Evolutionary conservation across 2,797 vertebrate genomes (phyloP), one percentile per base, ranked within the genome.

Genomic region (Trachurus trachurus): DNA sequence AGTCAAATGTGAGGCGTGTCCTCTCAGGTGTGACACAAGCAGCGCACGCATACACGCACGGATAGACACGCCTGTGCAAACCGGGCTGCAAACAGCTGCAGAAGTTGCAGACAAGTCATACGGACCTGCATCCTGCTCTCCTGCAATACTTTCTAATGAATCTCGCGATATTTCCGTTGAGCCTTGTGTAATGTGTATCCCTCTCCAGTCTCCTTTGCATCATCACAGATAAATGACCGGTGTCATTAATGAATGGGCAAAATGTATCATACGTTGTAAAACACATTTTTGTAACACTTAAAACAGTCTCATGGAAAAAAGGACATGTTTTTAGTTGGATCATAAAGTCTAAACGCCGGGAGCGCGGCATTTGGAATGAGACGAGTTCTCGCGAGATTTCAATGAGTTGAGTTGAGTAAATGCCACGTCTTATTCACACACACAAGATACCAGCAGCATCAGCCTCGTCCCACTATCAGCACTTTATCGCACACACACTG

Each of bases 371-470:
- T 47, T 4, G 12, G 11, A 60, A 66, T 47, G 19, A 70, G 50
- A 58, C 15, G 40, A 0, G 29, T 10, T 83, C 89, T 10, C 93
- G 93, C 94, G 93, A 92, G 85, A 91, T 29, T 80, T 85, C 19
- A 4, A 1, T 12, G 54, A 76, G 77, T 82, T 61, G 9, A 76
- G 69, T 87, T 88, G 82, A 89, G 80, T 66, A 53, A 89, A 90
- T 86, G 94, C 94, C 94, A 95, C 94, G 94, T 95, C 92, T 91
- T 81, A 26, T 26, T 26, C 26, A 26, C 6, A 75, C 6, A 75
- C 70, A 68, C 26, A 26, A 52, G 77, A 39, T 37, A 69, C 62
- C 66, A 78, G 66, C 5, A 75, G 76, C 71, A 74, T 42, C 73
- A 22, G 9, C 80, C 63, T 0, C 56, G 68, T 49, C 64, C 42